Conservation (phyloP, 1,140 invertebrate species). For the Macrostomum lignano region DNA sequence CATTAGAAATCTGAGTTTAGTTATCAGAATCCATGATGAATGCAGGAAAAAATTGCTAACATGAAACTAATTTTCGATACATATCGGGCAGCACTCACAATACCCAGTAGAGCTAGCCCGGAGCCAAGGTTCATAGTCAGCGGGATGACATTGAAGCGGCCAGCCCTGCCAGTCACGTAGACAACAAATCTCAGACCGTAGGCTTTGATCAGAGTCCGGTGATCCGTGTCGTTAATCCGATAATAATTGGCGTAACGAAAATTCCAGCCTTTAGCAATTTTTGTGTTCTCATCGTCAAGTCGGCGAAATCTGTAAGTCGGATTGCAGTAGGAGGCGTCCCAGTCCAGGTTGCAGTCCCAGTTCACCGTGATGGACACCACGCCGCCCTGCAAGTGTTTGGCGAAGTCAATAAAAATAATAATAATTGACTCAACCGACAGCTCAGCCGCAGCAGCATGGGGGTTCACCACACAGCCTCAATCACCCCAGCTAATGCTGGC, state of each 20-base stretch:
- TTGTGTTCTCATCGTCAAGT: conserved; percentile 9
- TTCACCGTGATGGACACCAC: conserved; percentile 29
- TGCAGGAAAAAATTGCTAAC: too few species aligned
- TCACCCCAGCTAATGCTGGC: too few species aligned
- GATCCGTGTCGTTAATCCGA: conserved; percentile 1
- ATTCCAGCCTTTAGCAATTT: conserved; percentile 18
- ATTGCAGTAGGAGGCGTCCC: conserved; percentile 21
- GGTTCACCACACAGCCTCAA: too few species aligned
- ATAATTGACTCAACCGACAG: too few species aligned
- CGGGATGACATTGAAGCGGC: conserved; percentile 8
- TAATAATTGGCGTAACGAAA: conserved; percentile 14
- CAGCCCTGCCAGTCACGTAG: conserved; percentile 7
- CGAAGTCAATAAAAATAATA: too few species aligned
- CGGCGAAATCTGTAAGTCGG: conserved; percentile 29
- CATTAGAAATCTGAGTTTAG: too few species aligned
- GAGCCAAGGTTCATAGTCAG: conserved; percentile 10
- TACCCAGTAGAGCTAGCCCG: conserved; percentile 9
- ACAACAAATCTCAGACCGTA: conserved; percentile 9
- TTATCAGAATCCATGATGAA: too few species aligned
- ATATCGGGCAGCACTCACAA: too few species aligned
- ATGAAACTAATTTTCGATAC: too few species aligned
- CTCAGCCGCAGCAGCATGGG: too few species aligned
- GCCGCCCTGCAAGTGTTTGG: conserved; percentile 29
- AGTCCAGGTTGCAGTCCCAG: conserved; percentile 33
- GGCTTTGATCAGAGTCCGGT: conserved; percentile 7